Evolutionary conservation across 2,888 invertebrate genomes (phyloP), one percentile per base, ranked within the genome.

Genomic region (Pandemis cinnamomeana): DNA sequence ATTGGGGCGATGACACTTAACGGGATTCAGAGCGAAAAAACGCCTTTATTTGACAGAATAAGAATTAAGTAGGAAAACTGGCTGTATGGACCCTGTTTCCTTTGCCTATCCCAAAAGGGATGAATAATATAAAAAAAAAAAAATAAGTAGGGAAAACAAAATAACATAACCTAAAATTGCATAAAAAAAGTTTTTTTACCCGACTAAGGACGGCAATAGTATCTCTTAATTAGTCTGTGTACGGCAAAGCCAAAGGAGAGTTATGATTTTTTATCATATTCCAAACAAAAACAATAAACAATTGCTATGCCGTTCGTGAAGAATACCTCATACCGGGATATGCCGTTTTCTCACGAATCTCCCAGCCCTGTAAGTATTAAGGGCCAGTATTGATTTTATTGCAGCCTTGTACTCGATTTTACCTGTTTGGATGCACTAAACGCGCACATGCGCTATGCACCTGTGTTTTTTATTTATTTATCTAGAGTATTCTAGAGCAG

Each of bases 311-410:
- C 81, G 13, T 82, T 78, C 68, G 73, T 81, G 55, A 84, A 81
- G 71, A 80, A 82, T 68, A 75, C 77, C 53, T 77, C 77, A 2
- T 89, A 91, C 77, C 78, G 80, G 62, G 77, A 84, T 61, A 79
- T 85, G 64, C 83, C 86, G 6, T 89, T 87, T 80, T 80, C 82
- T 72, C n/a, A 72, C 11, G 85, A 88, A 77, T 85, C 82, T 71
- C 82, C 83, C 11, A 75, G 76, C 75, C 15, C 55, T 55, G 91
- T 89, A 82, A 80, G 84, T 79, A 63, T 51, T 11, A 13, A 44
- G 53, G 20, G 20, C 6, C 51, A 51, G 13, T 51, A 51, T 51
- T 51, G 51, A 51, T 51, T n/a, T 20, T 2, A 15, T 15, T 63
- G 46, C 46, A 46, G 46, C 13, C 63, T 44, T 63, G 63, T 46